Evolutionary conservation across 2,113 vertebrate genomes (phyloP).

Genomic region (Scalopus aquaticus): DNA sequence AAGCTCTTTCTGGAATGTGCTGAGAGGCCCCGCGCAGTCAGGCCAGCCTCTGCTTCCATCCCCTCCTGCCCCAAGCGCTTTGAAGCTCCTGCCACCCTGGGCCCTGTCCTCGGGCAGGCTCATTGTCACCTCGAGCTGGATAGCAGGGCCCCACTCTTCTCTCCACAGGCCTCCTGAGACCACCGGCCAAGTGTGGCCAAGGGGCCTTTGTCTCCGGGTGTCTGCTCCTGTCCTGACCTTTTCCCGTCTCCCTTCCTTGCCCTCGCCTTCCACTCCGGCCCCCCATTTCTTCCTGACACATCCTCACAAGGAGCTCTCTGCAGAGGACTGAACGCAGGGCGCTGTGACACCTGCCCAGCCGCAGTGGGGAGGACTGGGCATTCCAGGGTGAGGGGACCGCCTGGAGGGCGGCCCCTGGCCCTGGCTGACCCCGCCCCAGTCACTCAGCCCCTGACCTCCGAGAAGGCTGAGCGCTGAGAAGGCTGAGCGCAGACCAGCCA

Average conservation of each 20-base stretch:
- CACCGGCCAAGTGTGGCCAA: neutral
- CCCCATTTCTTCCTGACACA: neutral
- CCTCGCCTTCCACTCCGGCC: neutral
- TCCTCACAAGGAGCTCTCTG: neutral
- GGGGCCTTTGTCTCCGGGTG: too few relatives aligned
- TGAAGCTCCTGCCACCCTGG: accelerated
- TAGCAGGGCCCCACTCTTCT: neutral
- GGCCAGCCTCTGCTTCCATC: neutral
- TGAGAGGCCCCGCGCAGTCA: neutral
- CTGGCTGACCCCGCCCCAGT: neutral
- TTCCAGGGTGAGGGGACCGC: neutral
- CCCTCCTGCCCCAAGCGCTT: neutral
- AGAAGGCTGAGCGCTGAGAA: too few relatives aligned
- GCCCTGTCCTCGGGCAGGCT: neutral
- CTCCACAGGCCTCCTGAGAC: neutral
- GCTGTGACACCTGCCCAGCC: neutral
- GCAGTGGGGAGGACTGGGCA: neutral
- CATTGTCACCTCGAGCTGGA: neutral
- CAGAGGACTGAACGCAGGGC: neutral
- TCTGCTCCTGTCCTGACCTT: neutral
- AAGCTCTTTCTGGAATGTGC: neutral
- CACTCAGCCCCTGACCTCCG: neutral
- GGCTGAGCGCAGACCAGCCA: too few relatives aligned
- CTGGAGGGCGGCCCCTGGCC: neutral
- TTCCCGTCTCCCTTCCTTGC: neutral